Evolutionary conservation across 2,797 vertebrate genomes (phyloP), one percentile per base, ranked within the genome.

Genomic region (Phyllotis vaccarum): DNA sequence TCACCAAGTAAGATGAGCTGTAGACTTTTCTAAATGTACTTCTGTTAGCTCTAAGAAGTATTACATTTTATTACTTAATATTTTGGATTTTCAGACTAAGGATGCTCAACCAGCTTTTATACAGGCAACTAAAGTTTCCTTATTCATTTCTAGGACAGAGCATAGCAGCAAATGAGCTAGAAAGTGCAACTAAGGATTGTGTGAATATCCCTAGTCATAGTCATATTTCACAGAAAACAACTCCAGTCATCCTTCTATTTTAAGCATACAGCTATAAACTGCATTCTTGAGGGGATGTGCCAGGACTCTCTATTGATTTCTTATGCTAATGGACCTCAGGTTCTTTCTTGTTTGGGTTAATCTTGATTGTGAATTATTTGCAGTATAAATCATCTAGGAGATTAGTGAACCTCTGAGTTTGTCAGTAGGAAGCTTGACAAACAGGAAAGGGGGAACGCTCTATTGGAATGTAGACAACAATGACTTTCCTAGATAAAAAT

Each of bases 1-100:
- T 43, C 8, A 1, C 58, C 6, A 12, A 0, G 2, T 58, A 24
- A 75, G 13, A 0, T 80, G 11, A 46, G 17, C 9, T 52, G 21
- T 37, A 19, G 66, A 37, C 6, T 60, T 62, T 49, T 62, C 54
- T 40, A 49, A 31, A 43, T 31, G 2, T 13, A 27, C 22, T 5
- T 76, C 34, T 66, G 13, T n/a, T 16, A 37, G 10, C 13, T 13
- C 76, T 75, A 60, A 88, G 68, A 82, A 37, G 37, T 37, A 56
- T 37, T 7, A 9, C 6, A 68, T 58, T 82, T 56, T 75, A 64
- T 70, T 29, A 80, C 6, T 80, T 86, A n/a, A 54, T 19, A 62
- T 27, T 89, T 83, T 40, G 19, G 4, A 49, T 64, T 46, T 74
- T 87, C 17, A n/a, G 24, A 24, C 52, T 76, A 72, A 40, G 31